Base-by-base conservation (phyloP, 2,113 vertebrate species). In the Polypterus bichir region DNA sequence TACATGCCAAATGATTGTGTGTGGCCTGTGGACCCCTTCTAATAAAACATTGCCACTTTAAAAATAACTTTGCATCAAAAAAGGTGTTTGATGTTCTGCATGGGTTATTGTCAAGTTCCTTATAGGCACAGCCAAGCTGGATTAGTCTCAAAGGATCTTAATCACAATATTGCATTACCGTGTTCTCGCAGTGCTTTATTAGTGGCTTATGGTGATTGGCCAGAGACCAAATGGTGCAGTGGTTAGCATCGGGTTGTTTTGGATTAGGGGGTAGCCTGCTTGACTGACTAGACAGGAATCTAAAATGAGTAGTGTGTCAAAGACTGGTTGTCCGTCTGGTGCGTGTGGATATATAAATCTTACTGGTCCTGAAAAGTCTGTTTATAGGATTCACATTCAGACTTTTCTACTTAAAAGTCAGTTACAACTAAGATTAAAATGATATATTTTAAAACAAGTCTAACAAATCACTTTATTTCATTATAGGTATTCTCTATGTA, bases 71-170 rank as follows among this genome's bases (percentile, higher is more conserved):
- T 49, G 62, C 66, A 73, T 73, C 61, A 67, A 67, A 49, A 27
- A n/a, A 64, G 64, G 57, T 63, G 55, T 66, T 62, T 54, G 67
- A 58, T 58, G 62, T 66, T 65, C 63, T 62, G 65, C 55, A 67
- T 70, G 66, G 66, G 65, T 64, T 69, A 66, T 74, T 73, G 66
- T 62, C 54, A 64, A 72, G 70, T 75, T 79, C 66, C 68, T 68
- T 59, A 66, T 68, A 27, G 59, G 64, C 68, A n/a, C 52, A n/a
- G 60, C 9, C 62, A 59, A 62, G 55, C 72, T 72, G 75, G 65
- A 64, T 66, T 61, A 11, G 61, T 63, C 59, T 64, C 64, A 77
- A 3, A 4, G 4, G 7, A 45, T 58, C 46, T n/a, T 58, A 3
- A 58, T 58, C 56, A 58, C 4, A 27, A 44, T 44, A 58, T 58